A percentile compares a stretch with the other conserved stretches of the same genome.
Evolutionary conservation across 2,797 vertebrate species (phyloP).

Genomic region (Anomalospiza imberbis): DNA sequence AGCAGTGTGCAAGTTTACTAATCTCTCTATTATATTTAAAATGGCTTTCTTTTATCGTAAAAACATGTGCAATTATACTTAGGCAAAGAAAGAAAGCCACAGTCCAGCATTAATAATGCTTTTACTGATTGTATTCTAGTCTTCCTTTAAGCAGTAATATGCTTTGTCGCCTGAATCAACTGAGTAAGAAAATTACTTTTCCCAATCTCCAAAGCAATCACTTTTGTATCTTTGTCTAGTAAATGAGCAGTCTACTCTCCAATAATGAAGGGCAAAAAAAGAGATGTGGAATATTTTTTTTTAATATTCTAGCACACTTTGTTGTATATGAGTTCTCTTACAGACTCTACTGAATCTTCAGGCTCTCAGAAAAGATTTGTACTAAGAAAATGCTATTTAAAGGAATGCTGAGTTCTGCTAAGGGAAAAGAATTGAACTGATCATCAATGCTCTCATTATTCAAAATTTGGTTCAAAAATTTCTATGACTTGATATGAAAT

Average conservation of each 20-base stretch:
- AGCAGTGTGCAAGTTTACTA: background rate
- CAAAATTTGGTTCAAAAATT: slow-evolving; percentile 1
- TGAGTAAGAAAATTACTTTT: slow-evolving; percentile 39
- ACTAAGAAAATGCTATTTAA: background rate
- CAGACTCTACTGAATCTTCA: background rate
- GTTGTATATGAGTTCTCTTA: background rate
- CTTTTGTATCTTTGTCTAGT: background rate
- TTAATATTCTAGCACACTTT: background rate
- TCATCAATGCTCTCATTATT: background rate
- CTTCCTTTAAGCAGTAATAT: background rate
- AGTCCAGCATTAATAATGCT: background rate
- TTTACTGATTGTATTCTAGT: background rate
- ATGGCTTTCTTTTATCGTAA: background rate
- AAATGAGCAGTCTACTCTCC: slow-evolving; percentile 2
- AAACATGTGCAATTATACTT: slow-evolving; percentile 6
- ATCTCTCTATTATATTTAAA: background rate
- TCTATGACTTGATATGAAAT: background rate
- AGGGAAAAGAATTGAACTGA: background rate
- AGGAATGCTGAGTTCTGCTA: slow-evolving; percentile 14
- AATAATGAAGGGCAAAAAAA: background rate
- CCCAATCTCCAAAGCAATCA: slow-evolving; percentile 6
- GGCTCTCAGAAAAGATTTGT: slow-evolving; percentile 3
- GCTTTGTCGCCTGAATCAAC: background rate
- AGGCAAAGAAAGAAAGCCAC: background rate
- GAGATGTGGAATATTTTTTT: background rate